Evolutionary conservation across 1,140 invertebrate genomes (phyloP), one percentile per base, ranked within the genome.

Genomic region (Paramacrobiotus metropolitanus): DNA sequence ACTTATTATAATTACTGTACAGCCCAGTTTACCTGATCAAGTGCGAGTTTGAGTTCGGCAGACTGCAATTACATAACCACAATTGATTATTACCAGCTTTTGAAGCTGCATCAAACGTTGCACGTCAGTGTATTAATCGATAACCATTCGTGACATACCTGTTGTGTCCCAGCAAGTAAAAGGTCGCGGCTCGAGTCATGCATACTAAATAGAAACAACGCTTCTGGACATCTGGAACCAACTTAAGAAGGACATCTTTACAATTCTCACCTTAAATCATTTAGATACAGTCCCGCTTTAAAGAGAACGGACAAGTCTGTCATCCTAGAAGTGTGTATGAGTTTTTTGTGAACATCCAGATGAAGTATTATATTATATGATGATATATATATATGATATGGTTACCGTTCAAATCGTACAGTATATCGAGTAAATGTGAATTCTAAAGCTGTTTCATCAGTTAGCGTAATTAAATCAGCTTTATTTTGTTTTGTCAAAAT

Each of bases 161-260:
- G 91, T 69, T 96, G 92, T 1, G 91, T 94, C 30, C 91, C 91
- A 18, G 91, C 91, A 62, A 96, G 74, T 80, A 97, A 90, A 21
- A 95, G 76, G 70, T 97, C 93, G 71, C 91, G 85, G 24, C 48
- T 55, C 24, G 48, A 55, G 24, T 96, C 92, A 68, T 97, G 91
- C 85, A 97, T 92, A 31, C 89, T 92, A 24, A 4, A 55, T 9
- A 40, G 9, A 40, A n/a, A n/a, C n/a, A 40, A n/a, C n/a, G n/a
- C n/a, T n/a, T n/a, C n/a, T n/a, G n/a, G n/a, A n/a, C n/a, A n/a
- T n/a, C n/a, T n/a, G n/a, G n/a, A n/a, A n/a, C n/a, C n/a, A n/a
- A n/a, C n/a, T n/a, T n/a, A n/a, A n/a, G n/a, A n/a, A n/a, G n/a
- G n/a, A n/a, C n/a, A n/a, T n/a, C n/a, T 40, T 40, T 9, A n/a